Evolutionary conservation across 2,113 vertebrate genomes (phyloP).

Genomic region (Seriola quinqueradiata): DNA sequence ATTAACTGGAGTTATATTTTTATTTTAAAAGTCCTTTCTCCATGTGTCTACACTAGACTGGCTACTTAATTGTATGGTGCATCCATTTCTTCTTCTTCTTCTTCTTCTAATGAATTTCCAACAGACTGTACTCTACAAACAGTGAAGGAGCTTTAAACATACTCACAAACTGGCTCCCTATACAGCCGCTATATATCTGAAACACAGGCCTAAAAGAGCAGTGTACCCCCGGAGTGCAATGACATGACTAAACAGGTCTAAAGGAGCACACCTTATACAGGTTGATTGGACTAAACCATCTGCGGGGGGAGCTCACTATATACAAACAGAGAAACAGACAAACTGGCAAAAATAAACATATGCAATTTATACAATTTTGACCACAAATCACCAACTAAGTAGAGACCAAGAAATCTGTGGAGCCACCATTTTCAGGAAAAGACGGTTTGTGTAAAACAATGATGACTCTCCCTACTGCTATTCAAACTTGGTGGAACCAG

Average conservation of each 20-base stretch:
- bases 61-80: too few species aligned
- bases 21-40: neutral
- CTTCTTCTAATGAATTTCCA: too few species aligned
- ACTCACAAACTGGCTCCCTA: too few species aligned
- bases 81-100: neutral
- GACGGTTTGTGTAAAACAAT: neutral
- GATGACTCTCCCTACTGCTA: too few species aligned
- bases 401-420: rapidly evolving
- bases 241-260: neutral
- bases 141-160: neutral
- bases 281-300: constrained; percentile 24
- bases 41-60: too few species aligned
- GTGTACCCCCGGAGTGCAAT: too few species aligned
- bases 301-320: neutral
- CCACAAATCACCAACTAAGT: neutral
- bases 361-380: neutral
- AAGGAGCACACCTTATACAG: neutral
- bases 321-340: neutral
- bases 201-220: neutral
- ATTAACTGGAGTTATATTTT: too few species aligned
- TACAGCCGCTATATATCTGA: too few species aligned
- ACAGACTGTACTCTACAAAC: neutral
- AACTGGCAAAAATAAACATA: neutral
- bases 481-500: constrained; percentile 24
- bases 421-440: neutral